Percentiles rank a stretch among this genome's conserved stretches.
phyloP scores from a whole-genome alignment of 2,797 vertebrate species.

The Brachymystax lenok region DNA sequence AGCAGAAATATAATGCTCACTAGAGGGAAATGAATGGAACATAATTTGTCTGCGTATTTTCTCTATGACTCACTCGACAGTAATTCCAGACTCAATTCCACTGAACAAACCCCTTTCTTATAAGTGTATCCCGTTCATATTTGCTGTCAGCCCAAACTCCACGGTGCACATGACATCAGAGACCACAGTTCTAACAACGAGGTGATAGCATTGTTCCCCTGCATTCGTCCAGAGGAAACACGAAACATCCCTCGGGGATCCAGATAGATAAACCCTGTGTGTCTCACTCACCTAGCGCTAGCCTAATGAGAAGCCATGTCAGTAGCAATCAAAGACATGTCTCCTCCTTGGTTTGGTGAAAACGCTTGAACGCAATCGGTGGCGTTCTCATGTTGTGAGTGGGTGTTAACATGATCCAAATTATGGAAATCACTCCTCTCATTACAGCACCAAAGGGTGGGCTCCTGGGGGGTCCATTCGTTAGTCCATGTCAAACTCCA shows the following conservation, averaged over 20 bases:
- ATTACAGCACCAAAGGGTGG: slow-evolving; percentile 71
- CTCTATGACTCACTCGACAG: slow-evolving; percentile 58
- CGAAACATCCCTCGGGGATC: slow-evolving; percentile 86
- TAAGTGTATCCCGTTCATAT: slow-evolving; percentile 71
- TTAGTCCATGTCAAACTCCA: slow-evolving; percentile 70
- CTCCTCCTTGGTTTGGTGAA: slow-evolving; percentile 77
- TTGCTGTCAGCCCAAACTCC: slow-evolving; percentile 41
- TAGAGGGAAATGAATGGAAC: slow-evolving; percentile 65
- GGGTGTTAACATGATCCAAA: slow-evolving; percentile 66
- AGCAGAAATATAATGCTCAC: slow-evolving; percentile 59
- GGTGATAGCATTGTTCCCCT: slow-evolving; percentile 79
- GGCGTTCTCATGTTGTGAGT: slow-evolving; percentile 59
- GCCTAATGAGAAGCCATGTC: slow-evolving; percentile 84
- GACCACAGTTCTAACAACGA: slow-evolving; percentile 61
- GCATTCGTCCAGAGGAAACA: slow-evolving; percentile 72
- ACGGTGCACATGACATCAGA: slow-evolving; percentile 32
- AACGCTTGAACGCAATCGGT: slow-evolving; percentile 51
- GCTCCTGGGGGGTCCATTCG: slow-evolving; percentile 69
- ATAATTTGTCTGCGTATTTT: slow-evolving; percentile 57
- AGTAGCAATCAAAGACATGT: slow-evolving; percentile 80
- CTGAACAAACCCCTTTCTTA: not conserved
- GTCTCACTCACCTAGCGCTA: slow-evolving; percentile 80
- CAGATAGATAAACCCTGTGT: slow-evolving; percentile 71
- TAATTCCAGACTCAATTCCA: not conserved
- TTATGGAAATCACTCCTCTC: slow-evolving; percentile 77